Evolutionary conservation across 2,113 vertebrate species (phyloP).

Genomic region (Zosterops japonicus): DNA sequence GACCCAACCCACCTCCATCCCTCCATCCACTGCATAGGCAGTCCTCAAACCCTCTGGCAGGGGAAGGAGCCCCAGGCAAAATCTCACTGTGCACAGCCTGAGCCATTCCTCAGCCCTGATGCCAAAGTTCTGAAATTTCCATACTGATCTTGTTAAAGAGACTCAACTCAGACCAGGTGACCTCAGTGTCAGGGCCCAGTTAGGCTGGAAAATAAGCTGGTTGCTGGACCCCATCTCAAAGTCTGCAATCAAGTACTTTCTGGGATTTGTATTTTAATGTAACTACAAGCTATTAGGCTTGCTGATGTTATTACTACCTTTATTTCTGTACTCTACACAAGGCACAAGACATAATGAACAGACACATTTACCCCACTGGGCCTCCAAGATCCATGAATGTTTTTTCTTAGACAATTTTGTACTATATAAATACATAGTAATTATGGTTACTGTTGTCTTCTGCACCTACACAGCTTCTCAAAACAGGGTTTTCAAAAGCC

Average conservation of each 20-base stretch:
- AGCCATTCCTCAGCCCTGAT: neutral
- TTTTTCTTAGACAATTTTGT: neutral
- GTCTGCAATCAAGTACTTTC: neutral
- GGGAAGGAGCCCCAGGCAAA: neutral
- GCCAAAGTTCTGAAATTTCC: neutral
- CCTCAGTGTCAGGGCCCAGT: neutral
- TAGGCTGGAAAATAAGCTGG: neutral
- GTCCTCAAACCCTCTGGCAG: fast-evolving
- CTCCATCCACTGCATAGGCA: neutral
- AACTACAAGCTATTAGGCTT: neutral
- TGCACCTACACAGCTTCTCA: neutral
- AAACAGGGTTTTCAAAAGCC: neutral
- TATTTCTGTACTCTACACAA: neutral
- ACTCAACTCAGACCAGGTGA: fast-evolving
- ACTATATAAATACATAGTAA: neutral
- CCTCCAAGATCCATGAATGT: neutral
- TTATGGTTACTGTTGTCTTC: neutral
- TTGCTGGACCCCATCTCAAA: neutral
- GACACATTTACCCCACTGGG: neutral
- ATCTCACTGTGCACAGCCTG: neutral
- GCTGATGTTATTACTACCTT: neutral
- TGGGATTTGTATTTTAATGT: neutral
- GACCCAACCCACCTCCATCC: neutral
- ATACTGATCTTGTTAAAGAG: neutral
- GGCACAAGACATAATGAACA: neutral